These are phyloP conservation scores for Lamellibrachia columna DNA, from an alignment of 2,888 invertebrate species.

Conservation along the genomic window DNA sequence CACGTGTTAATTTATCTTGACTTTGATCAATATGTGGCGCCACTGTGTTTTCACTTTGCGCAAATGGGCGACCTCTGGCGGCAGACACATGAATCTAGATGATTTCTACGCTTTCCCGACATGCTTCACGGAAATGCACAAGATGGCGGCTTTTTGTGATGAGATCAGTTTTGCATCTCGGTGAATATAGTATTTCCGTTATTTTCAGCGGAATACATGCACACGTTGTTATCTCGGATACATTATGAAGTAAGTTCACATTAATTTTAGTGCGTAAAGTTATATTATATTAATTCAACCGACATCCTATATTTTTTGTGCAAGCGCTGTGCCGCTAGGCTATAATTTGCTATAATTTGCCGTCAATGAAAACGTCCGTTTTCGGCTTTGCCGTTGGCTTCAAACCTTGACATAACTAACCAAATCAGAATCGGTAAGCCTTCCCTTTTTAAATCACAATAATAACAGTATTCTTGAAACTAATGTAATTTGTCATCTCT, in stretches of 20 bases:
- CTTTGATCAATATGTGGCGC: not conserved
- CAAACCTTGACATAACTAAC: not conserved
- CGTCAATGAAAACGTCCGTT: slow-evolving; percentile 9
- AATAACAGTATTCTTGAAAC: not conserved
- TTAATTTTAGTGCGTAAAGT: not conserved
- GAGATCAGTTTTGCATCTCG: not conserved
- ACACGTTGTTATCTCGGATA: not conserved
- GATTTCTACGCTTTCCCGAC: not conserved
- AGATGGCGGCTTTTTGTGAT: slow-evolving; percentile 16
- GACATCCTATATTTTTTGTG: not conserved
- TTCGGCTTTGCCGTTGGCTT: not conserved
- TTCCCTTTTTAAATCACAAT: not conserved
- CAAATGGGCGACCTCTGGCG: not conserved
- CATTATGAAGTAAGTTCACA: not conserved
- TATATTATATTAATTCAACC: not conserved
- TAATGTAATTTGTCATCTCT: too few relatives aligned
- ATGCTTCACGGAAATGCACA: not conserved
- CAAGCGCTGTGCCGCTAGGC: not conserved
- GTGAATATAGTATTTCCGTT: not conserved
- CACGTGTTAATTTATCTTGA: not conserved
- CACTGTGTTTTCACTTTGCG: not conserved
- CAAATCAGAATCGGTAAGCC: not conserved
- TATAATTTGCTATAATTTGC: not conserved
- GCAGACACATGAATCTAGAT: not conserved
- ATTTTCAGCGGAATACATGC: not conserved